These are phyloP conservation scores for Ascidia mentula DNA, from an alignment of 23 tunicate species.

Conservation along the genomic window DNA sequence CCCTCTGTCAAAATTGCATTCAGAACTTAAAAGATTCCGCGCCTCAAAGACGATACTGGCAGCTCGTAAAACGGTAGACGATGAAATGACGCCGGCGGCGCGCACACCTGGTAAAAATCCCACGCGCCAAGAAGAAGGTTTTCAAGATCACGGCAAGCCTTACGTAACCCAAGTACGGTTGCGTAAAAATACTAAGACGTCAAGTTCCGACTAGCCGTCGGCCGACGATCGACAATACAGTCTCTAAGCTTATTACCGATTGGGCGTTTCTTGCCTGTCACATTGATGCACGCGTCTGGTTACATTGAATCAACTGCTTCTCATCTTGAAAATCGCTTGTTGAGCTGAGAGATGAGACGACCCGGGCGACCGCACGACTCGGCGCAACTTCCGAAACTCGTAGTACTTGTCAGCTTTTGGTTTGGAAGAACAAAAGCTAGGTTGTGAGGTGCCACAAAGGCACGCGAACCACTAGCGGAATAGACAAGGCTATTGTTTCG, in stretches of 20 bases:
- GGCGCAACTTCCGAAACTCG: background rate
- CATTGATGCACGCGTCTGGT: background rate
- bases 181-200: background rate
- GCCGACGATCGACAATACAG: background rate
- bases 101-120: background rate
- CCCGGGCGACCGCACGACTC: background rate
- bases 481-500: background rate
- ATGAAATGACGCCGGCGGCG: background rate
- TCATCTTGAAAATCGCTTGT: background rate
- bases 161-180: background rate
- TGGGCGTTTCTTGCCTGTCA: slow-evolving; percentile 1
- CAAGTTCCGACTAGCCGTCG: background rate
- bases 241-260: background rate
- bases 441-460: background rate
- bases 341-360: background rate
- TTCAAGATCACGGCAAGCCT: background rate
- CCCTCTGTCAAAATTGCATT: no score
- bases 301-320: background rate
- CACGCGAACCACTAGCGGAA: background rate
- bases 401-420: background rate
- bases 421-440: background rate
- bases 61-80: background rate
- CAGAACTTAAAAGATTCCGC: no score
- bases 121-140: background rate
- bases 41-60: no score